Conservation (phyloP, 2,888 invertebrate species). For the Spodoptera exigua region DNA sequence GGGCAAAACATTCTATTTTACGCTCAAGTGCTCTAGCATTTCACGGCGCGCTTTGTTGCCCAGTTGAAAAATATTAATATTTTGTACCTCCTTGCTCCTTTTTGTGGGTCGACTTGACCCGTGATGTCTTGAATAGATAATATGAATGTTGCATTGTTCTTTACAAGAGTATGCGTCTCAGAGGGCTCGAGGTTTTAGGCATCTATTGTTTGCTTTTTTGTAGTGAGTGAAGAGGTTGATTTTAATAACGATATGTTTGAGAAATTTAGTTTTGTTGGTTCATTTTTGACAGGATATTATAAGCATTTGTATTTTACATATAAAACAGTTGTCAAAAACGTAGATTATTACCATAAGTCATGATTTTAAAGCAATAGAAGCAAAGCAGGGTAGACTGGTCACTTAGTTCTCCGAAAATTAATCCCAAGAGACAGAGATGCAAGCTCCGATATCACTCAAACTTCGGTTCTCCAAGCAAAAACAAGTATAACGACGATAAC, state of each 20-base stretch:
- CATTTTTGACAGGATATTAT: conserved; percentile 9
- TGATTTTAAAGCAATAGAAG: too few species aligned
- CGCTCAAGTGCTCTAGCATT: conserved; percentile 27
- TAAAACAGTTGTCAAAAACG: too few species aligned
- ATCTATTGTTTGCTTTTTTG: conserved; percentile 50
- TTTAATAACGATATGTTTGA: conserved; percentile 45
- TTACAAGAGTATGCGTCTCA: conserved; percentile 58
- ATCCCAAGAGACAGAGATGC: conserved; percentile 9
- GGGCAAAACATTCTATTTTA: conserved; percentile 20
- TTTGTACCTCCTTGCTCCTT: conserved; percentile 53
- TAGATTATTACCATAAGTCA: too few species aligned
- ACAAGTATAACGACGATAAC: conserved; percentile 46
- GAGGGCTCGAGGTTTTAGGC: conserved; percentile 52
- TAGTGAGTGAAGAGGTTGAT: conserved; percentile 37
- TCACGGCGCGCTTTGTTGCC: conserved; percentile 55
- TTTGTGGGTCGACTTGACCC: conserved; percentile 62
- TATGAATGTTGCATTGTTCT: conserved; percentile 67
- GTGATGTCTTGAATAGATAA: conserved; percentile 75
- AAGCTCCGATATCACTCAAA: conserved; percentile 27
- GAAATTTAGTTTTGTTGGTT: background rate
- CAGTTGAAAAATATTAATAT: conserved; percentile 68
- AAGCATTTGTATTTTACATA: background rate
- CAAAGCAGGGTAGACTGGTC: too few species aligned
- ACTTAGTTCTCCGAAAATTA: background rate
- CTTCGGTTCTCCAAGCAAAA: conserved; percentile 22